Conservation (phyloP, 2,888 invertebrate genomes). For the Drosophila koepferae region DNA sequence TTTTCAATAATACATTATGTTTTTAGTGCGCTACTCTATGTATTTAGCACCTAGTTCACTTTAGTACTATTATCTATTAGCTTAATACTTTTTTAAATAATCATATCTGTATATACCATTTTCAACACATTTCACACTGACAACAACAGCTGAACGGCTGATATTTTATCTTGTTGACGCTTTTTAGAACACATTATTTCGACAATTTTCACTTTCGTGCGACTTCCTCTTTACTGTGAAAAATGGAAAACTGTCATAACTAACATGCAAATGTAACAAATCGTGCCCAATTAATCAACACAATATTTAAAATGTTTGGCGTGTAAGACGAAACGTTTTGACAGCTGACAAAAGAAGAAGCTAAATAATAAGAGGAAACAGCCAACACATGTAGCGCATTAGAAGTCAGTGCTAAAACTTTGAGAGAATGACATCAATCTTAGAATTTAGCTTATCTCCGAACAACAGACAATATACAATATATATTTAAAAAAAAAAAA, state of each 20-base stretch:
- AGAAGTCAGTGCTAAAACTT: conserved; percentile 18
- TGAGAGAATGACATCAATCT: conserved; percentile 55
- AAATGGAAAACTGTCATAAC: conserved; percentile 49
- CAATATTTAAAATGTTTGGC: conserved; percentile 24
- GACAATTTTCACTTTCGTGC: conserved; percentile 41
- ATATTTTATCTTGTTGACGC: conserved; percentile 37
- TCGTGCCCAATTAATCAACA: conserved; percentile 53
- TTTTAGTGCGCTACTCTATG: neutral
- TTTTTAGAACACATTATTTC: conserved; percentile 40
- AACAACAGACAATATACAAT: conserved; percentile 28
- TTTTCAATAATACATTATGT: neutral
- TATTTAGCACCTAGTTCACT: too few species aligned
- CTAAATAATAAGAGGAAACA: neutral
- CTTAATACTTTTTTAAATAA: conserved; percentile 11
- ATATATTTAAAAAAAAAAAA: neutral
- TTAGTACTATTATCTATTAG: neutral
- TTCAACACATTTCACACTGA: conserved; percentile 22
- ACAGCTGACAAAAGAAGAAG: conserved; percentile 37
- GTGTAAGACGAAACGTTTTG: conserved; percentile 33
- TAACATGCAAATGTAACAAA: conserved; percentile 49
- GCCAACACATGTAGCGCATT: conserved; percentile 30
- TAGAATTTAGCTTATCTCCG: conserved; percentile 50
- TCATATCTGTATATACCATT: conserved; percentile 3
- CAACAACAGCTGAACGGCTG: conserved; percentile 38
- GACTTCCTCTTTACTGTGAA: conserved; percentile 14